phyloP scores from a whole-genome alignment of 2,888 invertebrate genomes.

The Terebella lapidaria region DNA sequence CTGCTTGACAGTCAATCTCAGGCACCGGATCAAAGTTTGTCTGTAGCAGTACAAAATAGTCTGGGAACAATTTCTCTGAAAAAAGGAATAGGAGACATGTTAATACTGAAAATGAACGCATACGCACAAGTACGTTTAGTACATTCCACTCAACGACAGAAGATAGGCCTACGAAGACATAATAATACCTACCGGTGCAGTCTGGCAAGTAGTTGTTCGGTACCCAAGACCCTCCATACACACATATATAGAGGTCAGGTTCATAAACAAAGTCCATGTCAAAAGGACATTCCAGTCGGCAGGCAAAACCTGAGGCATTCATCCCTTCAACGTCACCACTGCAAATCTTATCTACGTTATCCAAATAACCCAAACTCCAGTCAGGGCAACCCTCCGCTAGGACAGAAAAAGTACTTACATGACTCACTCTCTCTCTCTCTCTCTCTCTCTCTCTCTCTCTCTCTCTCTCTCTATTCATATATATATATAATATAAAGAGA shows the following conservation, averaged over 20 bases:
- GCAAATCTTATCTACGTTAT: conserved; percentile 16
- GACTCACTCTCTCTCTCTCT: too few relatives aligned
- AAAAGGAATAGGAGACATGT: too few relatives aligned
- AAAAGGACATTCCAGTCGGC: conserved; percentile 22
- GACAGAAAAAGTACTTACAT: too few relatives aligned
- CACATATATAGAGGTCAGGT: conserved; percentile 27
- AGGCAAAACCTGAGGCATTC: conserved; percentile 17
- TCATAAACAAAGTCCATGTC: conserved; percentile 21
- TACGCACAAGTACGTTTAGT: too few relatives aligned
- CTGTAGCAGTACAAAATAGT: conserved; percentile 18
- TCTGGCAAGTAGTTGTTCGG: conserved; percentile 29
- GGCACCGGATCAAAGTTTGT: conserved; percentile 9
- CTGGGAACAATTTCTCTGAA: conserved; percentile 21
- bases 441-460: too few relatives aligned
- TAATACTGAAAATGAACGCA: too few relatives aligned
- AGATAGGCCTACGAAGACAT: too few relatives aligned
- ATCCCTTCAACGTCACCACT: conserved; percentile 13
- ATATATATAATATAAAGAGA: too few relatives aligned
- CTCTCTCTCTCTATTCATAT: too few relatives aligned
- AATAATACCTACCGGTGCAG: conserved; percentile 29
- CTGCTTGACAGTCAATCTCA: not conserved
- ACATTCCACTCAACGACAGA: too few relatives aligned
- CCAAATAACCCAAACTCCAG: conserved; percentile 22
- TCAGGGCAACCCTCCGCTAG: conserved; percentile 23
- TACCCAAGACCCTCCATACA: conserved; percentile 25